A percentile compares a stretch with the other conserved stretches of the same genome.
Evolutionary conservation across 2,797 vertebrate species (phyloP).

Genomic region (Enteromius treurensis): DNA sequence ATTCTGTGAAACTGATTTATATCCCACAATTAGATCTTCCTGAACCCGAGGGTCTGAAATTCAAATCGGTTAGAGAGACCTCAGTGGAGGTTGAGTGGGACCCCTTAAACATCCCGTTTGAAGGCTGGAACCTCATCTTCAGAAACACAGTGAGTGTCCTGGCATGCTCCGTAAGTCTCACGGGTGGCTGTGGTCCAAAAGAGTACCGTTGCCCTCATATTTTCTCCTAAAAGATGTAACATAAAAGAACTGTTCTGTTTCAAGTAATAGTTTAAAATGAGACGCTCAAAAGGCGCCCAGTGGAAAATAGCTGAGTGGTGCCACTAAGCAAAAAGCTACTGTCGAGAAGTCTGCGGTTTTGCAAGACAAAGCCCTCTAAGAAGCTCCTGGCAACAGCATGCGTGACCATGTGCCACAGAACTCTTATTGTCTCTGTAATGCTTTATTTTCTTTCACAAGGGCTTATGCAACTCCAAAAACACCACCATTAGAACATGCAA

Average conservation of each 20-base stretch:
- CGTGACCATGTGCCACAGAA: constrained; percentile 56
- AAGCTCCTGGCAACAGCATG: constrained; percentile 60
- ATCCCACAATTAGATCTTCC: constrained; percentile 85
- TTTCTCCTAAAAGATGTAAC: constrained; percentile 53
- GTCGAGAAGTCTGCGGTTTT: constrained; percentile 60
- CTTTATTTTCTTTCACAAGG: constrained; percentile 64
- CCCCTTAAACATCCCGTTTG: constrained; percentile 90
- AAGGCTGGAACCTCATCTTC: constrained; percentile 96
- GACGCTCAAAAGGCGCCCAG: constrained; percentile 49
- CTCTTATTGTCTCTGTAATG: constrained; percentile 59
- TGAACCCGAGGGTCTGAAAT: constrained; percentile 93
- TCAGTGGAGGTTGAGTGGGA: constrained; percentile 98
- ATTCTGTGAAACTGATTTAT: constrained; percentile 9
- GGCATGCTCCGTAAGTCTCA: constrained; percentile 23
- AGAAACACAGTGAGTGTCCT: constrained; percentile 85
- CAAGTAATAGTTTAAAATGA: constrained; percentile 57
- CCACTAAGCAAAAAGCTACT: constrained; percentile 59
- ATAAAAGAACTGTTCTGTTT: constrained; percentile 48
- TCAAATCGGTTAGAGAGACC: constrained; percentile 93
- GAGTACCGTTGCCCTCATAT: constrained; percentile 55
- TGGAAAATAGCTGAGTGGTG: constrained; percentile 65
- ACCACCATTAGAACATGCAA: constrained; percentile 62
- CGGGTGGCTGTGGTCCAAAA: constrained; percentile 42
- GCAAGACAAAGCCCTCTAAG: constrained; percentile 58
- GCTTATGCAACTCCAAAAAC: constrained; percentile 60